phyloP scores from a whole-genome alignment of 2,113 vertebrate genomes.

The Nothocercus nigrocapillus region DNA sequence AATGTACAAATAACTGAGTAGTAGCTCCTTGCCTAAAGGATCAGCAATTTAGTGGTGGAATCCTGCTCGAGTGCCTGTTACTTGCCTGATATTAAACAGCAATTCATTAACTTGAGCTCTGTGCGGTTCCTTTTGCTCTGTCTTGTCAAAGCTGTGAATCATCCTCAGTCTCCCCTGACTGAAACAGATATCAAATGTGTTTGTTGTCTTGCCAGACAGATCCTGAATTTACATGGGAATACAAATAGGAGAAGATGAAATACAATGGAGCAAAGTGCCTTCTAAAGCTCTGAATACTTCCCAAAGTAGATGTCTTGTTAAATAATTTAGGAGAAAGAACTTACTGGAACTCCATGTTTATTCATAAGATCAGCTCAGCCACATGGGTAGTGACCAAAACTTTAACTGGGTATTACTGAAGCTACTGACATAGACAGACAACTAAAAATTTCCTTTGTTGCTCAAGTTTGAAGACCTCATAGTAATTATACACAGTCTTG shows the following conservation, averaged over 20 bases:
- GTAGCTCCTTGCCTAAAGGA: background rate
- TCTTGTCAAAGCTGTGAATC: background rate
- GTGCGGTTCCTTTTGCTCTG: background rate
- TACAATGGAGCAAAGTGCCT: background rate
- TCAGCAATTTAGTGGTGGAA: background rate
- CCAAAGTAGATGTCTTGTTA: background rate
- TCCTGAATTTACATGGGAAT: background rate
- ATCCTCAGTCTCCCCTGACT: background rate
- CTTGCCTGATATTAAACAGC: background rate
- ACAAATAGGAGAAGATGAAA: background rate
- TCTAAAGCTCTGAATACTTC: background rate
- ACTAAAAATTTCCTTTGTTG: background rate
- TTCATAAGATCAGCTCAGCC: background rate
- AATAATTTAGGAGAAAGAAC: background rate
- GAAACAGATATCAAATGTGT: rapidly evolving
- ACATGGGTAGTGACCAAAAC: background rate
- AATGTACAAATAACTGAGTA: background rate
- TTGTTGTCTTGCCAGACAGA: background rate
- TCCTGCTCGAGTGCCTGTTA: background rate
- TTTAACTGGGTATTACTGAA: background rate
- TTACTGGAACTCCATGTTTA: background rate
- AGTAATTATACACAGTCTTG: background rate
- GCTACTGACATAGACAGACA: background rate
- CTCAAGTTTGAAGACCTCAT: background rate
- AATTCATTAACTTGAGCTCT: background rate